Evolutionary conservation across 2,888 invertebrate genomes (phyloP), one percentile per base, ranked within the genome.

Genomic region (Tenthredo notha): DNA sequence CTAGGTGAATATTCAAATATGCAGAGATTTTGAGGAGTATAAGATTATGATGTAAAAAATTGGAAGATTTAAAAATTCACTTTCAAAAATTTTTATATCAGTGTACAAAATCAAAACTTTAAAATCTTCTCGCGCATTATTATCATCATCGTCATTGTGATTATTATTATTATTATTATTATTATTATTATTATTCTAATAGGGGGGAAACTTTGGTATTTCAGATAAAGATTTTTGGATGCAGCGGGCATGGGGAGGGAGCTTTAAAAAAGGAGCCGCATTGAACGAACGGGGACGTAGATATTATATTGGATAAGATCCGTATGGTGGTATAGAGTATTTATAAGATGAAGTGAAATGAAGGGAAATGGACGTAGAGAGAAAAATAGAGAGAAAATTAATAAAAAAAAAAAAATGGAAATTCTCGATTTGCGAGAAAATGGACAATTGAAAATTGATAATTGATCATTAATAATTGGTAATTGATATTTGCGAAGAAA

Each of bases 211-310:
- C 21, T 80, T 61, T 80, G 37, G 67, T 82, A 50, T 90, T 89
- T 61, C 91, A 92, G 92, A 92, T 90, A 89, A 92, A 91, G 89
- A 90, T 88, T 87, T 89, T 88, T 87, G 90, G 90, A 87, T 89
- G 89, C 87, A 89, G 88, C 88, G 88, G 88, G 88, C 88, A 86
- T 87, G 90, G 88, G 87, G 87, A 84, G 87, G 84, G 86, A 89
- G 88, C 88, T 89, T 88, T 88, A 88, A 89, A 87, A 87, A 87
- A 88, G 75, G 88, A 86, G 85, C 86, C 78, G 75, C 74, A 67
- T 50, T 84, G 82, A 75, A 84, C 65, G 86, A 86, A 85, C 67
- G 83, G 84, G 70, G 83, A 82, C 25, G 82, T 80, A 82, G 58
- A 58, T 54, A 54, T 58, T 77, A 40, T 37, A 40, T 80, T 61